phyloP scores from a whole-genome alignment of 2,888 invertebrate genomes.

The Andrena trimmerana region DNA sequence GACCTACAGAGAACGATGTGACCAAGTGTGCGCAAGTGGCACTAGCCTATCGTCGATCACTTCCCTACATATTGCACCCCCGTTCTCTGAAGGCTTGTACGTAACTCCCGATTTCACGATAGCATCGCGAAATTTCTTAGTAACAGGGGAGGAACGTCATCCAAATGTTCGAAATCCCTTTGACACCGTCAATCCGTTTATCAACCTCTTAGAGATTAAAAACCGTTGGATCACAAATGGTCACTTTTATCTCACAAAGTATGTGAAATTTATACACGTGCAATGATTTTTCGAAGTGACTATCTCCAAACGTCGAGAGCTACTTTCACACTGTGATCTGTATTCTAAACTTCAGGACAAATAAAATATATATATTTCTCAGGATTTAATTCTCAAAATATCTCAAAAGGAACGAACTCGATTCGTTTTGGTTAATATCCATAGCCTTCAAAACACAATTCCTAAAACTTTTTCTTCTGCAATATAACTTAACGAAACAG shows the following conservation, averaged over 20 bases:
- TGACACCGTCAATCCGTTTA: neutral
- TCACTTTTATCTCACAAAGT: neutral
- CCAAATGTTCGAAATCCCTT: neutral
- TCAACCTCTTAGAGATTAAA: too few relatives aligned
- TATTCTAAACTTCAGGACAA: too few relatives aligned
- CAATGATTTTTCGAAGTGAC: too few relatives aligned
- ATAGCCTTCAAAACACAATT: too few relatives aligned
- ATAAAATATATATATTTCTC: too few relatives aligned
- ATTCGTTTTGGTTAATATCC: too few relatives aligned
- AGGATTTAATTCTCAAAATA: too few relatives aligned
- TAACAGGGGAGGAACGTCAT: neutral
- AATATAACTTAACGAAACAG: neutral
- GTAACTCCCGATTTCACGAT: conserved; percentile 1
- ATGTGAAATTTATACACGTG: neutral
- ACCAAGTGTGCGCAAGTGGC: conserved; percentile 47
- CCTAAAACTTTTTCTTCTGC: too few relatives aligned
- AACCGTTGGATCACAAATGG: too few relatives aligned
- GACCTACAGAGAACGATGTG: conserved; percentile 16
- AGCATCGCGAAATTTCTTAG: conserved; percentile 1
- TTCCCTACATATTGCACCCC: conserved; percentile 39
- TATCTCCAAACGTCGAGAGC: too few relatives aligned
- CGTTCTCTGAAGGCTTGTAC: conserved; percentile 4
- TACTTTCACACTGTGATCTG: too few relatives aligned
- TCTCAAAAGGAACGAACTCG: too few relatives aligned
- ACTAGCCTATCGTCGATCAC: conserved; percentile 60